phyloP scores from a whole-genome alignment of 2,113 vertebrate genomes.

The Solea senegalensis region DNA sequence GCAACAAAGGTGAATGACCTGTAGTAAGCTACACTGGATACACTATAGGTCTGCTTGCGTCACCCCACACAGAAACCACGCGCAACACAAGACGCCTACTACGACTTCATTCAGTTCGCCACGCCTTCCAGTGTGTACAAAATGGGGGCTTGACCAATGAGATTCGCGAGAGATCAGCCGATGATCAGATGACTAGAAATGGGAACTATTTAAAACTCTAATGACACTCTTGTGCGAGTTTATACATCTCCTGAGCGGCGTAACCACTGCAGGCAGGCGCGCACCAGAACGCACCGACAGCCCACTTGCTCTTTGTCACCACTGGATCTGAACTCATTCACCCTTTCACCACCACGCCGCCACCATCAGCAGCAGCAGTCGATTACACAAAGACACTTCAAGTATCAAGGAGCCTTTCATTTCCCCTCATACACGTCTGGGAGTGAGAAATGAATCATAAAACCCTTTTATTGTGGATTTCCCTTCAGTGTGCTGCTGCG shows the following conservation, averaged over 20 bases:
- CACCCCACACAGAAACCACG: slow-evolving; percentile 18
- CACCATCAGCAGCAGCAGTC: not conserved
- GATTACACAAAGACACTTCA: not conserved
- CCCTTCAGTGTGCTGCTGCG: slow-evolving; percentile 46
- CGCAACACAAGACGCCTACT: slow-evolving; percentile 67
- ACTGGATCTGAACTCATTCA: slow-evolving; percentile 27
- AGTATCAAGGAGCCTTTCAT: slow-evolving; percentile 6
- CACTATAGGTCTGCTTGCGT: slow-evolving; percentile 27
- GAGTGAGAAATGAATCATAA: slow-evolving; percentile 65
- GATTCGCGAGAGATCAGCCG: slow-evolving; percentile 76
- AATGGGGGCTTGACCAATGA: slow-evolving; percentile 83
- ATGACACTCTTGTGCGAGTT: slow-evolving; percentile 62
- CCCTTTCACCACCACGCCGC: not conserved
- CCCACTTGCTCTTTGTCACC: slow-evolving; percentile 34
- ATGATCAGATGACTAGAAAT: slow-evolving; percentile 84
- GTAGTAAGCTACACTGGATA: not conserved
- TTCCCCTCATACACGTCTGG: slow-evolving; percentile 11
- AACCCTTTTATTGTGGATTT: slow-evolving; percentile 58
- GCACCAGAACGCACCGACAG: slow-evolving; percentile 21
- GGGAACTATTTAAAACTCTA: slow-evolving; percentile 83
- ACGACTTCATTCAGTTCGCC: slow-evolving; percentile 76
- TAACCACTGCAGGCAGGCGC: not conserved
- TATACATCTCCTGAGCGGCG: slow-evolving; percentile 36
- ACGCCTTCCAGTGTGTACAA: slow-evolving; percentile 77
- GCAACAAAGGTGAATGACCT: slow-evolving; percentile 27